A percentile compares a stretch with the other conserved stretches of the same genome.
These are phyloP conservation scores for Cirrhinus mrigala DNA, from an alignment of 2,797 vertebrate species.

Conservation along the genomic window DNA sequence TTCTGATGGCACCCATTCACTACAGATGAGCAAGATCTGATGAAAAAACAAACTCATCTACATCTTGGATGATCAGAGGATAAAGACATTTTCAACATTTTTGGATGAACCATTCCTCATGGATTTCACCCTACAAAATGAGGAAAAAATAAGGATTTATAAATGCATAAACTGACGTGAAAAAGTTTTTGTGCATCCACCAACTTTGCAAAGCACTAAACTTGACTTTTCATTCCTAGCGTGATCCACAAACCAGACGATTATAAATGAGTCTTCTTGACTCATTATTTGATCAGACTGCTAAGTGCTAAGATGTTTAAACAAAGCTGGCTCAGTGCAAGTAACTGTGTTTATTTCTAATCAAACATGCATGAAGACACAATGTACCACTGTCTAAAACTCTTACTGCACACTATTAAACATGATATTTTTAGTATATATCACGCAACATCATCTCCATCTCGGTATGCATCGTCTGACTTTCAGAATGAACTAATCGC, in stretches of 20 bases:
- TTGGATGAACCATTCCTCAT: no score
- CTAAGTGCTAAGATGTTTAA: not conserved
- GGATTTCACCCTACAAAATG: no score
- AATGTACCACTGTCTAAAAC: not conserved
- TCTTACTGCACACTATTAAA: not conserved
- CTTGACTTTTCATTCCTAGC: not conserved
- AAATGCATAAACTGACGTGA: no score
- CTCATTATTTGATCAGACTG: not conserved
- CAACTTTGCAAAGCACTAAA: not conserved
- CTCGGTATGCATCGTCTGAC: not conserved
- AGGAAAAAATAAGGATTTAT: no score
- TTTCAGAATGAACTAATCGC: not conserved
- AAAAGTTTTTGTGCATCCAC: not conserved
- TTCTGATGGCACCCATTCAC: not conserved
- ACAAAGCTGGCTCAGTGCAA: not conserved
- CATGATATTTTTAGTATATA: not conserved
- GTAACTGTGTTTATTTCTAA: not conserved
- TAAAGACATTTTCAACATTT: no score
- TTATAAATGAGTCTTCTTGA: not conserved
- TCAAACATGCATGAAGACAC: not conserved
- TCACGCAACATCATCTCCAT: not conserved
- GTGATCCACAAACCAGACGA: not conserved
- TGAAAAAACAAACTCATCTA: not conserved
- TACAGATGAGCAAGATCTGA: not conserved
- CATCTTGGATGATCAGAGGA: not conserved